These are phyloP conservation scores for Xenopus petersii DNA, from an alignment of 2,797 vertebrate genomes.

Conservation along the genomic window DNA sequence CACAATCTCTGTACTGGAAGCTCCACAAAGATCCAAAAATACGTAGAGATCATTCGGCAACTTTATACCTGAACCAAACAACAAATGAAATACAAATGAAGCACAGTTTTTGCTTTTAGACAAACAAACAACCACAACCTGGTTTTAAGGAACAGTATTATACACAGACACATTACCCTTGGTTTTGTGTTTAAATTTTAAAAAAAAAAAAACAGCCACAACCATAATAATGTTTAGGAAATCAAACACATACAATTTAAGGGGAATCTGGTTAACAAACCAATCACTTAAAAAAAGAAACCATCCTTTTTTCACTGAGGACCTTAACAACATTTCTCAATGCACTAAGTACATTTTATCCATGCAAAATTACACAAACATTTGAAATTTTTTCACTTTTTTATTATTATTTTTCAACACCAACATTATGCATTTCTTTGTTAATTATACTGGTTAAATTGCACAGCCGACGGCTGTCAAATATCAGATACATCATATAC, in stretches of 20 bases:
- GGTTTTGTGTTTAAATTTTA: slow-evolving; percentile 52
- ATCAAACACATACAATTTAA: slow-evolving; percentile 64
- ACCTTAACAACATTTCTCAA: slow-evolving; percentile 80
- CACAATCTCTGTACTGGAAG: no score
- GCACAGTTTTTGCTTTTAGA: slow-evolving; percentile 22
- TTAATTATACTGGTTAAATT: slow-evolving; percentile 83
- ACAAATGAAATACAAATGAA: slow-evolving; percentile 54
- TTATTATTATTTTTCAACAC: slow-evolving; percentile 68
- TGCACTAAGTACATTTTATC: slow-evolving; percentile 82
- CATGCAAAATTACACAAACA: slow-evolving; percentile 86
- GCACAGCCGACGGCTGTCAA: slow-evolving; percentile 70
- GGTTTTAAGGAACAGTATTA: slow-evolving; percentile 77
- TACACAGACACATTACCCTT: slow-evolving; percentile 70
- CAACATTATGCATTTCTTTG: slow-evolving; percentile 81
- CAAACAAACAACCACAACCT: slow-evolving; percentile 69
- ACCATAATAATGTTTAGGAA: slow-evolving; percentile 59
- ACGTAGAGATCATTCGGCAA: not conserved
- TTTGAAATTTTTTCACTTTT: slow-evolving; percentile 54
- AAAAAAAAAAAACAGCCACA: not conserved
- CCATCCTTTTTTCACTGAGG: slow-evolving; percentile 71
- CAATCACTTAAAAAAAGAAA: slow-evolving; percentile 73
- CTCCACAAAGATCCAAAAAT: no score
- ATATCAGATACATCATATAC: slow-evolving; percentile 86
- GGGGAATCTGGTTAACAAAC: slow-evolving; percentile 69
- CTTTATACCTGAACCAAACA: slow-evolving; percentile 65